Conservation (phyloP, 2,113 vertebrate species). For the Meleagris gallopavo region DNA sequence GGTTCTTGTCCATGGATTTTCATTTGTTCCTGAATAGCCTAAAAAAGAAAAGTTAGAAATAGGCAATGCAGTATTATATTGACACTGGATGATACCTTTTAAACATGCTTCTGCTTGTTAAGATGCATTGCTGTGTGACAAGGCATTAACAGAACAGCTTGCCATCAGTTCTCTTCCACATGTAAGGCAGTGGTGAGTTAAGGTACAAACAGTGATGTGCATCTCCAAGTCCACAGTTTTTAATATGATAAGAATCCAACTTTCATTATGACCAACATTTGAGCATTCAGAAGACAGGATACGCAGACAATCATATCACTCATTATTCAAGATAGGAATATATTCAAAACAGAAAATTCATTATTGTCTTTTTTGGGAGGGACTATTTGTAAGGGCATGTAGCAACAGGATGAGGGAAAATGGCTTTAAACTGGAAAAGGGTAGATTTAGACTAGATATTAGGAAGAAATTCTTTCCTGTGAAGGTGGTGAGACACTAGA, state of each 20-base stretch:
- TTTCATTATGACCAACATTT: neutral
- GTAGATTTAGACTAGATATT: too few relatives aligned
- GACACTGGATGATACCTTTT: neutral
- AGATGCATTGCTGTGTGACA: neutral
- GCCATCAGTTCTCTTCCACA: neutral
- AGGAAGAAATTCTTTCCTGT: too few relatives aligned
- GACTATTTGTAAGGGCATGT: too few relatives aligned
- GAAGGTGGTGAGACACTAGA: too few relatives aligned
- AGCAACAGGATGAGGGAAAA: too few relatives aligned
- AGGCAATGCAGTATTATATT: neutral
- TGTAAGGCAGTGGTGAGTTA: neutral
- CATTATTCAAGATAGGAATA: neutral
- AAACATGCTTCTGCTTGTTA: neutral
- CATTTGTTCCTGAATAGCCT: constrained; percentile 99
- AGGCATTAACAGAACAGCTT: neutral
- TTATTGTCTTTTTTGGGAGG: too few relatives aligned
- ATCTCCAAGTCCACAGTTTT: neutral
- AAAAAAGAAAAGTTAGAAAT: constrained; percentile 14
- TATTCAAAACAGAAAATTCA: neutral
- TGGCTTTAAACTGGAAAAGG: too few relatives aligned
- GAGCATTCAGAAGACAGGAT: neutral
- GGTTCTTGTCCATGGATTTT: constrained; percentile 96
- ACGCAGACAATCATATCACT: neutral
- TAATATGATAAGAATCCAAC: neutral
- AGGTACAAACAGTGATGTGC: fast-evolving